These are phyloP conservation scores for Microctenopoma stevenorrisi DNA, from an alignment of 2,797 vertebrate genomes.

Conservation along the genomic window DNA sequence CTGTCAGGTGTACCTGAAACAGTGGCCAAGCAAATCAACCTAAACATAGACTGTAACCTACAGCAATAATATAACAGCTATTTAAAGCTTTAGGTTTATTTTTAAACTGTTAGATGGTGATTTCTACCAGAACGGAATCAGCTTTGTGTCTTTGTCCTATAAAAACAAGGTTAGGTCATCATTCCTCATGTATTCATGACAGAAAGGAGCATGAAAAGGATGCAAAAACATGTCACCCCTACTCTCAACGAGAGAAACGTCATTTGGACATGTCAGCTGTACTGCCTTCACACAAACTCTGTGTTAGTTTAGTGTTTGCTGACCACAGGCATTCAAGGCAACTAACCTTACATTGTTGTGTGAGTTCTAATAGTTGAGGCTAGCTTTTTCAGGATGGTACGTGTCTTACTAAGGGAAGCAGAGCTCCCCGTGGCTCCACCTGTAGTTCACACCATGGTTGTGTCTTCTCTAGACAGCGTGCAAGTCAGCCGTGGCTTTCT, in stretches of 20 bases:
- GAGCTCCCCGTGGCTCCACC: no score
- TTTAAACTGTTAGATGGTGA: neutral
- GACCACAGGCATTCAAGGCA: neutral
- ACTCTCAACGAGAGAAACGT: neutral
- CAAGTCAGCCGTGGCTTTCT: slow-evolving; percentile 88
- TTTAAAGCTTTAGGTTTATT: neutral
- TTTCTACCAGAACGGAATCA: neutral
- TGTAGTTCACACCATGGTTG: neutral
- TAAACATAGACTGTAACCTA: neutral
- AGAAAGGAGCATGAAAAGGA: no score
- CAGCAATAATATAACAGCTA: no score
- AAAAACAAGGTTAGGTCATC: no score
- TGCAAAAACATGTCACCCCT: neutral
- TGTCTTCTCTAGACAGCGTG: slow-evolving; percentile 79
- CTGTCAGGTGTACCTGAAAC: no score
- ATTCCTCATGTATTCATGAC: no score
- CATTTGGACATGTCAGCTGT: neutral
- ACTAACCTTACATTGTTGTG: neutral
- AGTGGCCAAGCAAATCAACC: no score
- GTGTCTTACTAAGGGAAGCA: no score
- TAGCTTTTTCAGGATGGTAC: no score
- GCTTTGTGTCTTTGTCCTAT: neutral
- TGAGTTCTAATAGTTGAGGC: no score
- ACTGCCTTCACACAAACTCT: no score
- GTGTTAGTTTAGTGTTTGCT: neutral